phyloP scores from a whole-genome alignment of 2,888 invertebrate genomes.

The Dexiosoma caninum region DNA sequence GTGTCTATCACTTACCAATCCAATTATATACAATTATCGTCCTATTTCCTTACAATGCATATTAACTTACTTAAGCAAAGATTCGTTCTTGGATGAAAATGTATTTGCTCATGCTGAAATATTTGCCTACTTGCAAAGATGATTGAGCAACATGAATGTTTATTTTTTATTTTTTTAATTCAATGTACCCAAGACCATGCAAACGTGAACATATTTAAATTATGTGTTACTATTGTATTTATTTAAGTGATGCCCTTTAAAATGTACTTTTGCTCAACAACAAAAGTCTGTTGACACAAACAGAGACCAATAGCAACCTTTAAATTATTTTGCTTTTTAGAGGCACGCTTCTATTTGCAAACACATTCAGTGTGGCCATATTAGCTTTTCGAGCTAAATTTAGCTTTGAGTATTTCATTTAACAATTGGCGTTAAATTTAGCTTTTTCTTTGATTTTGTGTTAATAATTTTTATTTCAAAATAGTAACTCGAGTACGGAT shows the following conservation, averaged over 20 bases:
- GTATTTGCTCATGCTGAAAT: constrained; percentile 26
- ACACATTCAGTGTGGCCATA: too few species aligned
- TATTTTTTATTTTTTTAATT: background rate
- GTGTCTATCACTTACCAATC: too few species aligned
- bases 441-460: too few species aligned
- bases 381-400: too few species aligned
- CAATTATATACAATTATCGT: too few species aligned
- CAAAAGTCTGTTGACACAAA: background rate
- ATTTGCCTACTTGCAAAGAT: constrained; percentile 7
- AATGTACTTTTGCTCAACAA: background rate
- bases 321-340: background rate
- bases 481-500: too few species aligned
- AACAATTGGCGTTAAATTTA: too few species aligned
- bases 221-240: constrained; percentile 49
- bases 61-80: too few species aligned
- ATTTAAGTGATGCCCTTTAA: constrained; percentile 39
- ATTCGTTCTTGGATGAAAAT: constrained; percentile 1
- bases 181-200: background rate
- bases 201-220: constrained; percentile 26
- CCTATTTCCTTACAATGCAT: too few species aligned
- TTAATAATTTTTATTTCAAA: too few species aligned
- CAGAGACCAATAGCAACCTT: background rate
- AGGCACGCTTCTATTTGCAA: background rate
- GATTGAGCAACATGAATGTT: background rate
- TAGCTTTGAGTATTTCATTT: too few species aligned